phyloP scores from a whole-genome alignment of 2,888 invertebrate species.

The Andrena camellia region DNA sequence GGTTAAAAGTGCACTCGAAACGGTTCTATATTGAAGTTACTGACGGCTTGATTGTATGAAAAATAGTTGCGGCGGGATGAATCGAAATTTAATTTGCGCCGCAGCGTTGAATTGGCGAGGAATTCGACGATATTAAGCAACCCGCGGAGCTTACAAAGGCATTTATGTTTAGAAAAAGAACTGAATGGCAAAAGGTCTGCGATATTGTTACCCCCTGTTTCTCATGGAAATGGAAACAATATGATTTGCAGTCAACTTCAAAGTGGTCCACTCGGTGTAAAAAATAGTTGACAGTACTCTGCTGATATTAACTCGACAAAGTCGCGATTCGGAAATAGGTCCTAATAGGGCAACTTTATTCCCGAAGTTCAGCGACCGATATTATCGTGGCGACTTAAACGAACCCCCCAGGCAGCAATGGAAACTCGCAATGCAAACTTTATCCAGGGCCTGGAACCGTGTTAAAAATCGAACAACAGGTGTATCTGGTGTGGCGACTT shows the following conservation, averaged over 20 bases:
- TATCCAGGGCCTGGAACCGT: too few relatives aligned
- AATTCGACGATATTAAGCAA: neutral
- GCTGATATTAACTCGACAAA: conserved; percentile 6
- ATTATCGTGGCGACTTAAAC: neutral
- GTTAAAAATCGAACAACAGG: conserved; percentile 8
- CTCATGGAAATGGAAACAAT: too few relatives aligned
- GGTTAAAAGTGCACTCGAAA: neutral
- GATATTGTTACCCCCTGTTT: too few relatives aligned
- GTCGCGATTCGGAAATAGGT: neutral
- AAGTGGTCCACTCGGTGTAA: neutral
- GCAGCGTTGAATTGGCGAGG: neutral
- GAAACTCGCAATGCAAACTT: neutral
- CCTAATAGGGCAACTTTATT: conserved; percentile 30
- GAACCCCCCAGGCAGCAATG: neutral
- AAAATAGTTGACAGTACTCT: neutral
- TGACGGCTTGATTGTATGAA: neutral
- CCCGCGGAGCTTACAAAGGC: neutral
- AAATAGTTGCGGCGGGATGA: neutral
- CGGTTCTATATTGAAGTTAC: conserved; percentile 3
- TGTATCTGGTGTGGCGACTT: neutral
- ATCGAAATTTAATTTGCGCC: neutral
- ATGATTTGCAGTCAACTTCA: too few relatives aligned
- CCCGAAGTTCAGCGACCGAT: neutral
- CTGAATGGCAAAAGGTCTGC: neutral
- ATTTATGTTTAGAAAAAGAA: neutral